Conservation (phyloP, 2,888 invertebrate species). For the Limulus polyphemus region DNA sequence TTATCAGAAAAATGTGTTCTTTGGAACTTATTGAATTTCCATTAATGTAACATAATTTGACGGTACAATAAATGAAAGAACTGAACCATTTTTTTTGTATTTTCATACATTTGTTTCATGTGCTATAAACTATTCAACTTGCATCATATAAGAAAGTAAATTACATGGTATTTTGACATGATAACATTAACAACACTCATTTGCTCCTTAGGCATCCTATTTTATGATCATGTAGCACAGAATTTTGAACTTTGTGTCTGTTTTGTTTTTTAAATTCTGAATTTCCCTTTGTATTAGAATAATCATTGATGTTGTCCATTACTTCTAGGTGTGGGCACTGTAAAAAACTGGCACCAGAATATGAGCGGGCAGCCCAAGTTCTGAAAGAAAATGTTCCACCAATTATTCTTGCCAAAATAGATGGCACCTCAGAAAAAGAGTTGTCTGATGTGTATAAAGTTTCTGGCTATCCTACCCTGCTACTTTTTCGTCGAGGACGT, state of each 20-base stretch:
- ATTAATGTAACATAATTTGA: no score
- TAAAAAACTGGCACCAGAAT: constrained; percentile 42
- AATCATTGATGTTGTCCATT: neutral
- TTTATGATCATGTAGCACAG: neutral
- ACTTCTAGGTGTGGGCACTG: constrained; percentile 42
- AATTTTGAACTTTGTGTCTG: neutral
- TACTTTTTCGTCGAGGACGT: constrained; percentile 35
- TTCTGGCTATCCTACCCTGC: constrained; percentile 44
- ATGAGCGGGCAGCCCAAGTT: constrained; percentile 42
- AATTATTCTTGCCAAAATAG: constrained; percentile 44
- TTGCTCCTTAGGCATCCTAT: no score
- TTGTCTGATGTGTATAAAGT: constrained; percentile 42
- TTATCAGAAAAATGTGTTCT: no score
- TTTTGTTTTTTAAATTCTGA: constrained; percentile 1
- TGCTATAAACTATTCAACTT: no score
- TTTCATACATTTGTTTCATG: no score
- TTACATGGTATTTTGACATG: no score
- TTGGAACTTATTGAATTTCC: no score
- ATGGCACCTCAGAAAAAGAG: constrained; percentile 42
- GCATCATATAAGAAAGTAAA: no score
- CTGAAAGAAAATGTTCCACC: constrained; percentile 29
- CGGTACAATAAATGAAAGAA: no score
- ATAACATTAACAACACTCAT: no score
- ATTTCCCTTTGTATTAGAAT: neutral
- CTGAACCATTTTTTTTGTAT: no score